Percentiles rank a stretch among this genome's conserved stretches.
Conservation (phyloP, 2,888 invertebrate species). For the Lydus trimaculatus region DNA sequence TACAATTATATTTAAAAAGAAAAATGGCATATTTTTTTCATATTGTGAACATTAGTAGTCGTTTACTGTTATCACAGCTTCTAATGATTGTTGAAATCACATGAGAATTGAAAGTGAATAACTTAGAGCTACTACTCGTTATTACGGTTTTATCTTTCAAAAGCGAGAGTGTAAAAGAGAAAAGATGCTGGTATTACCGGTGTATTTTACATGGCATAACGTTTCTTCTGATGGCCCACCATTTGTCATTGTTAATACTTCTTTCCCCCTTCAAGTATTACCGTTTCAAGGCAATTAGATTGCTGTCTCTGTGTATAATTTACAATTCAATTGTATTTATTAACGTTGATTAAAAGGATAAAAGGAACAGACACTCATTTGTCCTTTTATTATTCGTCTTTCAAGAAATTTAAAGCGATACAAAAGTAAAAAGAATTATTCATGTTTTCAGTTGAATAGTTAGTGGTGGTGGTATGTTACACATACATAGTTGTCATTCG, state of each 20-base stretch:
- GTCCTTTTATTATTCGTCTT: conserved; percentile 20
- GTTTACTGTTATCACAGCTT: no score
- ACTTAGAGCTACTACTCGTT: no score
- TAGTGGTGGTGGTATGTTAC: neutral
- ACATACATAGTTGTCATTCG: neutral
- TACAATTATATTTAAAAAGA: neutral
- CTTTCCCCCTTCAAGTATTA: conserved; percentile 14
- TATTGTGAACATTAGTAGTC: no score
- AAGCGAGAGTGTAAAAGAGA: neutral
- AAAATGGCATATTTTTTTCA: no score
- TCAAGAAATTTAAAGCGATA: neutral
- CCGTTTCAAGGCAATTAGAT: conserved; percentile 28
- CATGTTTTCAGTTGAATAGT: neutral
- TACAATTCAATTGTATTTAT: conserved; percentile 30
- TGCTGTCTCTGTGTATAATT: conserved; percentile 27
- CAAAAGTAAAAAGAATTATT: neutral
- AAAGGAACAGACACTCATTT: conserved; percentile 20
- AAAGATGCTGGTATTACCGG: conserved; percentile 10
- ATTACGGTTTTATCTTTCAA: neutral
- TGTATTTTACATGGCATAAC: conserved; percentile 21
- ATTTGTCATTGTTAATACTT: conserved; percentile 28
- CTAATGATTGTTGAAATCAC: neutral
- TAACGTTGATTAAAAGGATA: conserved; percentile 29
- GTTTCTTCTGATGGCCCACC: conserved; percentile 19
- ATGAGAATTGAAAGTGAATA: no score